Base-by-base conservation (phyloP, 1,140 invertebrate species). In the Pseudachorutes palmiensis region DNA sequence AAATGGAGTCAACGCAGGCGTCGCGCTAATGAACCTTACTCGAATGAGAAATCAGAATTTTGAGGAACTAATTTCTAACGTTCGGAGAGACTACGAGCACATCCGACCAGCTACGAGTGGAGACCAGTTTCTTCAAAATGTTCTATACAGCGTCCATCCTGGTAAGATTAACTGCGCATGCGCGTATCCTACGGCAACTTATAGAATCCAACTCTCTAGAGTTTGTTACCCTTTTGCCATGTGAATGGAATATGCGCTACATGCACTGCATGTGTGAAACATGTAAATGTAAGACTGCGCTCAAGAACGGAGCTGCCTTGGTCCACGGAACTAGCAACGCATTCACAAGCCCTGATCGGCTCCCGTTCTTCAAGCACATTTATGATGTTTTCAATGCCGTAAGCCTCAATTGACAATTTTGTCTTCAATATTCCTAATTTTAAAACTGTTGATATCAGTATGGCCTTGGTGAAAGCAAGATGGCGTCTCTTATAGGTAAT, bases 11-110 rank as follows among this genome's bases (percentile, higher is more conserved):
- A 61, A 61, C 29, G 12, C 16, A 22, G 59, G 59, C 3, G 22
- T 61, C 16, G 30, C 59, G 9, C 59, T 61, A 16, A 61, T 61
- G 59, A 61, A 61, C 59, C 29, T 61, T 9, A 61, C 59, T 3
- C 3, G 29, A 61, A 61, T 61, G 59, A 29, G 59, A 29, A 5
- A 26, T 3, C 5, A 12, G 5, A 29, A 33, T 31, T 61, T 61
- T 33, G 59, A 31, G 22, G 16, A 61, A 29, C 3, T 14, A 32
- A 61, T 61, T 33, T 12, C 30, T 12, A 12, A 29, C 9, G 16
- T 61, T 29, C 59, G 59, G 22, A 24, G 16, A 12, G 22, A 61
- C 2, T 31, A 29, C 16, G 59, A 61, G 30, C 5, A 5, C 16
- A 9, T 33, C 3, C 3, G 59, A 29, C 59, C 59, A 5, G 30